Percentiles rank a stretch among this genome's conserved stretches.
Evolutionary conservation across 2,888 invertebrate species (phyloP).

Genomic region (Galeruca laticollis): DNA sequence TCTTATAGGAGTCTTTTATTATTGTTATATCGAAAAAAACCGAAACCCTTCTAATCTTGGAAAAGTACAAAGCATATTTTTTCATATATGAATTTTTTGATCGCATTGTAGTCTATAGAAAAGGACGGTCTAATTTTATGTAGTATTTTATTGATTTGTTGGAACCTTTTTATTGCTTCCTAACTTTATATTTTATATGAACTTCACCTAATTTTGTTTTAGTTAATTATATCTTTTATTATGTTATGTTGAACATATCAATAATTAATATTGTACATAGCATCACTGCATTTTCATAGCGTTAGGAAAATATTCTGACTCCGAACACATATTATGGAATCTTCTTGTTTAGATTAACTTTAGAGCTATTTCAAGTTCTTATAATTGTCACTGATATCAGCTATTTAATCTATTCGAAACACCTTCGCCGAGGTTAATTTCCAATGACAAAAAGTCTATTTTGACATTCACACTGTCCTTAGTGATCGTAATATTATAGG

Average conservation of each 20-base stretch:
- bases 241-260: constrained; percentile 32
- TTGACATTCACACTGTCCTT: too few species aligned
- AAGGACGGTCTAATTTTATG: background rate
- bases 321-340: background rate
- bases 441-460: too few species aligned
- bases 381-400: too few species aligned
- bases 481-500: too few species aligned
- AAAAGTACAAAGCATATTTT: too few species aligned
- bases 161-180: background rate
- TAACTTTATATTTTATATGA: background rate
- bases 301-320: background rate
- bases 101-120: background rate
- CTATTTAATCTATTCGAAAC: too few species aligned
- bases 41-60: too few species aligned
- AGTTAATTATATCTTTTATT: constrained; percentile 18
- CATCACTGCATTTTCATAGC: constrained; percentile 26
- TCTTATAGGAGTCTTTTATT: too few species aligned
- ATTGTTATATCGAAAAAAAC: too few species aligned
- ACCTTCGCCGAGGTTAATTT: too few species aligned
- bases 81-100: background rate
- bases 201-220: background rate
- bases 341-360: background rate
- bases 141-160: background rate
- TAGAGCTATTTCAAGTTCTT: too few species aligned
- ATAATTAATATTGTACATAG: constrained; percentile 32